These are phyloP conservation scores for Mormyrus proboscirostris DNA, from an alignment of 2,797 vertebrate genomes.

Conservation along the genomic window DNA sequence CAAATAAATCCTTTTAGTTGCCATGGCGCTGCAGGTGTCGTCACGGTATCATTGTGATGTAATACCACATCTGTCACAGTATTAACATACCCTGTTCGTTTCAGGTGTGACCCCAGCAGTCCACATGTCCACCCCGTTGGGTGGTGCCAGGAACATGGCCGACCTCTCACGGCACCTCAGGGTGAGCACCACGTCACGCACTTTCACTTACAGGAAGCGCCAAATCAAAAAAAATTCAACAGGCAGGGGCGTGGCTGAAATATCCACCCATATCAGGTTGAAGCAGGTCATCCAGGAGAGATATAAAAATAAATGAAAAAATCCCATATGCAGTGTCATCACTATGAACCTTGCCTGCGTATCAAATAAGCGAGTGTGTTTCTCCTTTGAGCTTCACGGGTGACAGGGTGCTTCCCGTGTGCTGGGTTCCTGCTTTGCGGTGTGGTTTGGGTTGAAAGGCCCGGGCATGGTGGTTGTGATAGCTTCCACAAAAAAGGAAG, in stretches of 20 bases:
- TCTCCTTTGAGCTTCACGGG: not conserved
- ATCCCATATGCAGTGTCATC: not conserved
- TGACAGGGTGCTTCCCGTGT: not conserved
- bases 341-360: not conserved
- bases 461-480: not conserved
- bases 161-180: constrained; percentile 58
- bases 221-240: not conserved
- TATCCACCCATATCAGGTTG: not conserved
- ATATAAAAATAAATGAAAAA: not conserved
- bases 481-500: not conserved
- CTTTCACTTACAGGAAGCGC: not conserved
- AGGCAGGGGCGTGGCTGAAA: not conserved
- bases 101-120: constrained; percentile 81
- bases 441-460: not conserved
- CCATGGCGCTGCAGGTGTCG: not conserved
- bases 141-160: constrained; percentile 59
- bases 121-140: constrained; percentile 78
- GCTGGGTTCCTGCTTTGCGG: not conserved
- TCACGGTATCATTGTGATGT: not conserved
- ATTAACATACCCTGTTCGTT: not conserved
- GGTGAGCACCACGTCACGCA: constrained; percentile 37
- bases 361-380: not conserved
- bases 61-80: not conserved
- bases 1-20: not conserved
- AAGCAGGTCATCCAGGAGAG: not conserved